phyloP scores from a whole-genome alignment of 2,113 vertebrate species.

The Melanerpes formicivorus region DNA sequence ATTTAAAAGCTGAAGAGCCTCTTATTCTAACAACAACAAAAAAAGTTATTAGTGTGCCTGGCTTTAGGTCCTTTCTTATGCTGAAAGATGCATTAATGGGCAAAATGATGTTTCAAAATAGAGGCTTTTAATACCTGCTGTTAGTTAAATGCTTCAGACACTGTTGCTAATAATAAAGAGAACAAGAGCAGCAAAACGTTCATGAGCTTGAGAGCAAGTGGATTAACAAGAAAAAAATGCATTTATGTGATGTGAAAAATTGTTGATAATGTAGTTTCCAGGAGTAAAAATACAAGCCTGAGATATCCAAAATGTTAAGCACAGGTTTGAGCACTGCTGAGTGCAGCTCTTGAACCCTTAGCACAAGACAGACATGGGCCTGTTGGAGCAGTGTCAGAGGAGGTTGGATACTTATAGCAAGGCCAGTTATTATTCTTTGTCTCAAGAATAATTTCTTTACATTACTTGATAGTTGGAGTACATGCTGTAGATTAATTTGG shows the following conservation, averaged over 20 bases:
- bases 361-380: not conserved
- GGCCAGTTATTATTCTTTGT: not conserved
- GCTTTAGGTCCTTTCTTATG: not conserved
- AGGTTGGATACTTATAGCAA: not conserved
- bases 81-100: not conserved
- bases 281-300: not conserved
- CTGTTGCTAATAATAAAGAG: not conserved
- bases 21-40: not conserved
- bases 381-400: no score
- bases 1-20: constrained; percentile 36
- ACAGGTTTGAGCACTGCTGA: not conserved
- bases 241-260: not conserved
- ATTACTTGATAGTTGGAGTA: not conserved
- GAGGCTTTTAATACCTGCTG: not conserved
- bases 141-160: not conserved
- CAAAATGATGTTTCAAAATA: not conserved
- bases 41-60: not conserved
- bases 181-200: not conserved
- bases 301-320: not conserved
- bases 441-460: not conserved
- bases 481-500: not conserved
- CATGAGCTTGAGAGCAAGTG: not conserved
- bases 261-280: not conserved
- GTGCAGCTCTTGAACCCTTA: no score
- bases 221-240: not conserved